Conservation (phyloP, 2,113 vertebrate species). For the Turdus rufiventris region DNA sequence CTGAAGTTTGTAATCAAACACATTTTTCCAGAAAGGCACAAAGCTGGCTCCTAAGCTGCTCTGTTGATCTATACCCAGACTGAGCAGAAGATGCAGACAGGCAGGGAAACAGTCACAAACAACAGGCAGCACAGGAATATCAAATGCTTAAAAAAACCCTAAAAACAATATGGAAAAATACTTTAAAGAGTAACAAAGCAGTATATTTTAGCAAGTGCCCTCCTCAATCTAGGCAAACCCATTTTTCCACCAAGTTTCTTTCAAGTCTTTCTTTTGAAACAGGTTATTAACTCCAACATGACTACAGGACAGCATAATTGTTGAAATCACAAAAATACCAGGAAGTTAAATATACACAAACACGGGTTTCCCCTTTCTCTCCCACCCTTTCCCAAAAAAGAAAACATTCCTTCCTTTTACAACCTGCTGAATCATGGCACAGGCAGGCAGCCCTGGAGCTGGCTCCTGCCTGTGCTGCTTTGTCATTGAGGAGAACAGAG, state of each 20-base stretch:
- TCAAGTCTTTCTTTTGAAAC: neutral
- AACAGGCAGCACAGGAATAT: neutral
- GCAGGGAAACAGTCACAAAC: neutral
- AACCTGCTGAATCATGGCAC: conserved; percentile 61
- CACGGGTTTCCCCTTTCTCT: neutral
- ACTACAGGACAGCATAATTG: neutral
- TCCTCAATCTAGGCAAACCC: neutral
- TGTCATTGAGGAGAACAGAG: neutral
- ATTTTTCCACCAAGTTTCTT: neutral
- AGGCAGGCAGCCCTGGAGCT: conserved; percentile 28
- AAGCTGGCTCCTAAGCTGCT: neutral
- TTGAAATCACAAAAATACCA: neutral
- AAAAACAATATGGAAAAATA: neutral
- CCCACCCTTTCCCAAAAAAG: conserved; percentile 41
- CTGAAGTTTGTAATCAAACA: neutral
- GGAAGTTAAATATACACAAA: neutral
- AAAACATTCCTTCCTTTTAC: conserved; percentile 44
- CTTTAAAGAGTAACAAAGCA: neutral
- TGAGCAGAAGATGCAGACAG: neutral
- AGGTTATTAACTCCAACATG: neutral
- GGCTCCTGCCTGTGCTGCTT: conserved; percentile 5
- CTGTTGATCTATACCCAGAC: neutral
- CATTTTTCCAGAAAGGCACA: conserved; percentile 3
- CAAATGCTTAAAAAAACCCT: neutral
- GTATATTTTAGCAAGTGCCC: neutral